phyloP scores from a whole-genome alignment of 2,797 vertebrate species.

The Trematomus bernacchii region DNA sequence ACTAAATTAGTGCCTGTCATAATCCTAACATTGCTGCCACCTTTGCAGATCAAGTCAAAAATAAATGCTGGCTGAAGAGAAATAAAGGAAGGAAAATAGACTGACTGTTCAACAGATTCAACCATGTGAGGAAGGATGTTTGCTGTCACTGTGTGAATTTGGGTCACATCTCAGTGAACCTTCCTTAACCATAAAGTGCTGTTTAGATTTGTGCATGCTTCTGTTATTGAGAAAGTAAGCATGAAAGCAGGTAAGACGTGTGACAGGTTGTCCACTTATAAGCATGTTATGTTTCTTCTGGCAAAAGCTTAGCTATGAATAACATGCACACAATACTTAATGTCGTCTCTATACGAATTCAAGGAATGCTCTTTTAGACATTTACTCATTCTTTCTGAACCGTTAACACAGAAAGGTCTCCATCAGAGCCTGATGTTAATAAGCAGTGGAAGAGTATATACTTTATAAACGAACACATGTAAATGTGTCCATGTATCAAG shows the following conservation, averaged over 20 bases:
- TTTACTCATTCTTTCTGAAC: background rate
- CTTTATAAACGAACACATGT: background rate
- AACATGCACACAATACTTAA: background rate
- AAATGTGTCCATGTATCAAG: background rate
- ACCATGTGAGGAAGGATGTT: slow-evolving; percentile 38
- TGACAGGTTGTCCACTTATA: background rate
- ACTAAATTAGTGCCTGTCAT: slow-evolving; percentile 46
- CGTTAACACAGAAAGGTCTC: background rate
- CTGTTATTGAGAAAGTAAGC: background rate
- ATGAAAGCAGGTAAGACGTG: slow-evolving; percentile 4
- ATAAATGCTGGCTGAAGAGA: slow-evolving; percentile 44
- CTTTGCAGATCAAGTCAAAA: slow-evolving; percentile 49
- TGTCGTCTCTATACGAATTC: background rate
- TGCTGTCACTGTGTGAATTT: slow-evolving; percentile 38
- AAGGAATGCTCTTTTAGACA: background rate
- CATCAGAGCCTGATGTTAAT: background rate
- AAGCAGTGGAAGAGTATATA: too few species aligned
- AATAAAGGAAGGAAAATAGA: slow-evolving; percentile 36
- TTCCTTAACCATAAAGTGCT: slow-evolving; percentile 9
- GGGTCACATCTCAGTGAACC: slow-evolving; percentile 39
- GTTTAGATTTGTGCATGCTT: background rate
- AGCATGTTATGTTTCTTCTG: background rate
- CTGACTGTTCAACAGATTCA: slow-evolving; percentile 21
- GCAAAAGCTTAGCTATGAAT: background rate
- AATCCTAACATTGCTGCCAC: slow-evolving; percentile 48